A percentile compares a stretch with the other conserved stretches of the same genome.
Evolutionary conservation across 2,888 invertebrate genomes (phyloP).

Genomic region (Lottia gigantea): DNA sequence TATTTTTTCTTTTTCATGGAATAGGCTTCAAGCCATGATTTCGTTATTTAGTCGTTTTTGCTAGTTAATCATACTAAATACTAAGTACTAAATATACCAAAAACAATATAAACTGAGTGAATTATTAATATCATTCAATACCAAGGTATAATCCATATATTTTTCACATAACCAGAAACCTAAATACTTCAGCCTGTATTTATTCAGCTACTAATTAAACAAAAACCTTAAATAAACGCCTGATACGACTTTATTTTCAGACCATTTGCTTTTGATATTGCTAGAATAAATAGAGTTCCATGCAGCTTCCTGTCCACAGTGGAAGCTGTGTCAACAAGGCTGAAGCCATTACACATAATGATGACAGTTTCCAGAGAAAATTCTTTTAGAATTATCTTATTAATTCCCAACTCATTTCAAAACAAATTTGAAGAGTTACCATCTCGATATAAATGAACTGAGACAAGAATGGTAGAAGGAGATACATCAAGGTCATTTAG

Average conservation of each 20-base stretch:
- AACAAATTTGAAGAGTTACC: too few species aligned
- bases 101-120: not conserved
- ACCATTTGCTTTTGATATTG: slow-evolving; percentile 9
- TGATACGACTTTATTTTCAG: slow-evolving; percentile 1
- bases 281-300: slow-evolving; percentile 2
- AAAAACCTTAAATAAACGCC: slow-evolving; percentile 5
- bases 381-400: too few species aligned
- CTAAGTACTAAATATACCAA: too few species aligned
- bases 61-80: too few species aligned
- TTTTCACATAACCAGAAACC: slow-evolving; percentile 8
- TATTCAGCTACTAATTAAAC: slow-evolving; percentile 11
- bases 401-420: too few species aligned
- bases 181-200: slow-evolving; percentile 8
- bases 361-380: not conserved
- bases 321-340: slow-evolving; percentile 1
- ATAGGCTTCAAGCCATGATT: too few species aligned
- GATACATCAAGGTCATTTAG: too few species aligned
- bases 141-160: not conserved
- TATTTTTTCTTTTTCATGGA: too few species aligned
- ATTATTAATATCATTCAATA: slow-evolving; percentile 1
- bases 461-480: too few species aligned
- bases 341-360: not conserved
- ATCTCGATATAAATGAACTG: too few species aligned
- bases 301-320: slow-evolving; percentile 10
- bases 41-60: too few species aligned